Conservation (phyloP, 2,888 invertebrate genomes). For the Bibio marci region DNA sequence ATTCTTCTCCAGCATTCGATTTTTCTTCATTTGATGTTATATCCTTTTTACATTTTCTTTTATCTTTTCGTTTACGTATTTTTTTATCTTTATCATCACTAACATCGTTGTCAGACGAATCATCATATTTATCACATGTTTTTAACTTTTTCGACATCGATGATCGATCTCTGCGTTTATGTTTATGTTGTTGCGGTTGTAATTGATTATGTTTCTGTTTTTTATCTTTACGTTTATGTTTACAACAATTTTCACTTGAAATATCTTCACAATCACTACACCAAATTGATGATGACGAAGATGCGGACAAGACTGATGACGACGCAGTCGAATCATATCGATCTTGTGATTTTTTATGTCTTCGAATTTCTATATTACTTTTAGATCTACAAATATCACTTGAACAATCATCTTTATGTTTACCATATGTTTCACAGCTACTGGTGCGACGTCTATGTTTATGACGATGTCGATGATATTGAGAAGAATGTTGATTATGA, state of each 20-base stretch:
- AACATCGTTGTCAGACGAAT: conserved; percentile 8
- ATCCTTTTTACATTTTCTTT: no score
- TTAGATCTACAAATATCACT: conserved; percentile 27
- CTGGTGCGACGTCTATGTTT: conserved; percentile 23
- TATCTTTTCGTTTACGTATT: no score
- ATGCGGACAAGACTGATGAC: no score
- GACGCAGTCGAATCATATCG: conserved; percentile 1
- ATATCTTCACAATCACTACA: conserved; percentile 22
- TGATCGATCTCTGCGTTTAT: conserved; percentile 8
- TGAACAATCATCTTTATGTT: conserved; percentile 14
- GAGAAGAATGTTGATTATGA: neutral
- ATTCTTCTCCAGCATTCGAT: no score
- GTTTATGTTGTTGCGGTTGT: conserved; percentile 2
- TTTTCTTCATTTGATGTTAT: no score
- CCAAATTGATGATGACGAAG: conserved; percentile 24
- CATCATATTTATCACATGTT: conserved; percentile 4
- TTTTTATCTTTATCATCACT: conserved; percentile 11
- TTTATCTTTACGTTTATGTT: conserved; percentile 25
- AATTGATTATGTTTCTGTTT: conserved; percentile 25
- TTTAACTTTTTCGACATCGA: conserved; percentile 5
- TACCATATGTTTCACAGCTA: conserved; percentile 18
- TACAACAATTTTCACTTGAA: conserved; percentile 31
- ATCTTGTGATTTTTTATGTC: conserved; percentile 17
- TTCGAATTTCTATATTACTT: conserved; percentile 26
- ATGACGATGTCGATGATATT: conserved; percentile 17